Conservation (phyloP, 1,140 invertebrate genomes). For the Sitobion miscanthi region DNA sequence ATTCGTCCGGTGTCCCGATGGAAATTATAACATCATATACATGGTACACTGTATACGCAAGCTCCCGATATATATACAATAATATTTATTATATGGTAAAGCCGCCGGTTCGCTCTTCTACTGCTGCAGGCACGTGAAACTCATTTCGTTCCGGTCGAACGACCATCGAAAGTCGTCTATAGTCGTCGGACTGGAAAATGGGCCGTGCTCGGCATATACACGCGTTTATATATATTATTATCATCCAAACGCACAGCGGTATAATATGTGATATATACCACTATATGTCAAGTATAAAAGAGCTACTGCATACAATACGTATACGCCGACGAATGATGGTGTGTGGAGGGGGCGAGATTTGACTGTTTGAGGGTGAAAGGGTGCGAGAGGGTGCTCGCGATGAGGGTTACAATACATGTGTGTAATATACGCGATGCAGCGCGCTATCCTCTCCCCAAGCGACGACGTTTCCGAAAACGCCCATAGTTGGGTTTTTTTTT, state of each 20-base stretch:
- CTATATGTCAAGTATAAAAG: not conserved
- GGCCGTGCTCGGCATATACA: not conserved
- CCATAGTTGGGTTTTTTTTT: constrained; percentile 8
- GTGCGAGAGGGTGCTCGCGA: not conserved
- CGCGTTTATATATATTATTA: not conserved
- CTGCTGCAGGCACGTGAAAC: constrained; percentile 34
- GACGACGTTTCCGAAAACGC: not conserved
- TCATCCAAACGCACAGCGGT: not conserved
- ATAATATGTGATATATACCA: not conserved
- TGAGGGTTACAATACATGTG: not conserved
- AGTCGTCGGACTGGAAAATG: not conserved
- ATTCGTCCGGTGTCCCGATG: not conserved
- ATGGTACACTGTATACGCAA: not conserved
- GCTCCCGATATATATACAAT: not conserved
- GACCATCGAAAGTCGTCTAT: constrained; percentile 27
- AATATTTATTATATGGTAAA: not conserved
- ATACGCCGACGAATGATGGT: not conserved
- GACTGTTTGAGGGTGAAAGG: not conserved
- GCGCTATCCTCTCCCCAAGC: not conserved
- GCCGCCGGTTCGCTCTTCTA: not conserved
- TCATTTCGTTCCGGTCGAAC: constrained; percentile 34
- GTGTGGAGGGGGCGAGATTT: not conserved
- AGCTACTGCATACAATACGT: not conserved
- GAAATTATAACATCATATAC: not conserved
- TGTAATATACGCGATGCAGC: not conserved